phyloP scores from a whole-genome alignment of 2,888 invertebrate genomes.

The Elmis aenea region DNA sequence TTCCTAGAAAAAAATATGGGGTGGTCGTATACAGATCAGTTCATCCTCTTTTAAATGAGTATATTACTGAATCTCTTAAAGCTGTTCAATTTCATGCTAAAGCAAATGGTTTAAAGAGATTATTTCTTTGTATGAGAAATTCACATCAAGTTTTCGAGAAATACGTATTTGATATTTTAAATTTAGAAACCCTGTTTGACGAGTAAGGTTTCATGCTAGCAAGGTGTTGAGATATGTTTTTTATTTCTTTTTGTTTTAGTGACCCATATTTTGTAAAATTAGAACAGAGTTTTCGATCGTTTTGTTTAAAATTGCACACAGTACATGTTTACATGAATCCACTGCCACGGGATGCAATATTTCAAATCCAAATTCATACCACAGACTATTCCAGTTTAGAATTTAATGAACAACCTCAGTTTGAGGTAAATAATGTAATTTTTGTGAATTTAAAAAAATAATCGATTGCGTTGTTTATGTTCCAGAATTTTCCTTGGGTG shows the following conservation, averaged over 20 bases:
- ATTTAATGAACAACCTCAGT: constrained; percentile 51
- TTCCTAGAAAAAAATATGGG: constrained; percentile 58
- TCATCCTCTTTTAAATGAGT: constrained; percentile 62
- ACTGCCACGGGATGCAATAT: constrained; percentile 53
- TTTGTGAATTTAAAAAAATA: constrained; percentile 1
- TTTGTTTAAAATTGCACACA: constrained; percentile 55
- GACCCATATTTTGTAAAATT: constrained; percentile 59
- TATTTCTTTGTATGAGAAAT: constrained; percentile 49
- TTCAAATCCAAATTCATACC: constrained; percentile 57
- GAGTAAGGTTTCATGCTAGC: constrained; percentile 41
- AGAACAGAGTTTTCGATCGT: constrained; percentile 58
- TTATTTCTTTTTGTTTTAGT: constrained; percentile 26
- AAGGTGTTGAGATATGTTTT: constrained; percentile 20
- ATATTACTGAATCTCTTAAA: constrained; percentile 54
- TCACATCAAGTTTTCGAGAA: constrained; percentile 45
- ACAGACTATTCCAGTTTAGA: constrained; percentile 55
- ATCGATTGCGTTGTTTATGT: too few species aligned
- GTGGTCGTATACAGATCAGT: constrained; percentile 55
- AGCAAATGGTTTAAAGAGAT: constrained; percentile 47
- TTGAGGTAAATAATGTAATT: constrained; percentile 37
- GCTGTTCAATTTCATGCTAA: constrained; percentile 50
- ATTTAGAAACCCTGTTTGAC: constrained; percentile 26
- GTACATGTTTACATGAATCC: constrained; percentile 48
- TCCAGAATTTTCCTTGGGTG: constrained; percentile 50
- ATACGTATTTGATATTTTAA: constrained; percentile 47